These are phyloP conservation scores for Tinea semifulvella DNA, from an alignment of 2,888 invertebrate genomes.

Conservation along the genomic window DNA sequence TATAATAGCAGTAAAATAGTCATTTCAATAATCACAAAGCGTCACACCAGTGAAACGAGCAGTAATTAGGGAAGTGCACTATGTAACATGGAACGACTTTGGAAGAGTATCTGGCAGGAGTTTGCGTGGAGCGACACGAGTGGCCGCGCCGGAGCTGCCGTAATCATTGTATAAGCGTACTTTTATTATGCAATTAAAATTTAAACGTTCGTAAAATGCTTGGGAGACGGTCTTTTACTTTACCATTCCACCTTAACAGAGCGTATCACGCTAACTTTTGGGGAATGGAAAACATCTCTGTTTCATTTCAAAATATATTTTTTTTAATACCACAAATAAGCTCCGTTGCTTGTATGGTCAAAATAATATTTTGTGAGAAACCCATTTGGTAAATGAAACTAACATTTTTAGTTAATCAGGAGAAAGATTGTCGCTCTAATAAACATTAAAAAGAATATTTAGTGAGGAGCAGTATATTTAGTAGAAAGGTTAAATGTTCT, in stretches of 20 bases:
- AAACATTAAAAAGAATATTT: slow-evolving; percentile 29
- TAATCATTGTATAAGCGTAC: slow-evolving; percentile 62
- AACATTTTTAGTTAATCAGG: too few species aligned
- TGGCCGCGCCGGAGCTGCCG: slow-evolving; percentile 25
- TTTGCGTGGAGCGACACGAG: neutral
- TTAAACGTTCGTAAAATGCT: slow-evolving; percentile 59
- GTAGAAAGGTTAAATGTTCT: slow-evolving; percentile 42
- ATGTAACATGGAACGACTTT: slow-evolving; percentile 37
- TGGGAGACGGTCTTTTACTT: slow-evolving; percentile 43
- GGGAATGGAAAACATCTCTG: slow-evolving; percentile 5
- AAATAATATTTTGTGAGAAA: neutral
- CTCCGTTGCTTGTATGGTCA: too few species aligned
- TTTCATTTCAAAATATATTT: too few species aligned
- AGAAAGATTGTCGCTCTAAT: slow-evolving; percentile 27
- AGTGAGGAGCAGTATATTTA: slow-evolving; percentile 28
- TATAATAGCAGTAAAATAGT: slow-evolving; percentile 30
- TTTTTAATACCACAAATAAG: too few species aligned
- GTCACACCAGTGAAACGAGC: slow-evolving; percentile 52
- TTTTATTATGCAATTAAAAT: slow-evolving; percentile 64
- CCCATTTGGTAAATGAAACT: too few species aligned
- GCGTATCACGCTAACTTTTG: slow-evolving; percentile 30
- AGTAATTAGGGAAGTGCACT: slow-evolving; percentile 62
- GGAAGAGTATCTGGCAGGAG: slow-evolving; percentile 4
- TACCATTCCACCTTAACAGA: slow-evolving; percentile 43
- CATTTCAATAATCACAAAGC: slow-evolving; percentile 52